Base-by-base conservation (phyloP, 2,797 vertebrate species). In the Iguana delicatissima region DNA sequence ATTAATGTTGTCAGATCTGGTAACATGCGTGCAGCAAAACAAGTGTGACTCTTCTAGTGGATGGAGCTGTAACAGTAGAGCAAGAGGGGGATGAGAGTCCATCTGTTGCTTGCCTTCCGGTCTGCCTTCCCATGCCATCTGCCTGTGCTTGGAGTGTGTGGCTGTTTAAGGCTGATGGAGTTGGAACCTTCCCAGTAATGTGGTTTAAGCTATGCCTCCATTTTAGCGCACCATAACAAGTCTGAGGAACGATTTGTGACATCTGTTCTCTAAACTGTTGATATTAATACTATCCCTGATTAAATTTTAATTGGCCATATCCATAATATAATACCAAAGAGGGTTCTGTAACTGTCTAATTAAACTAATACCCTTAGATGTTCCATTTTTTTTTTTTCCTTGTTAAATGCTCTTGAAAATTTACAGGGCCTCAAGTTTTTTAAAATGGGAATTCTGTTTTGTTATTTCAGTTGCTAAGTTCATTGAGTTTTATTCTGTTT, bases 401-500 rank as follows among this genome's bases (percentile, higher is more conserved):
- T 46, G 42, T 46, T 94, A 94, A 93, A 62, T 32, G 26, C 93
- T 92, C 89, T 85, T 81, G 72, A 91, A 95, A 93, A 91, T 24
- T 86, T 93, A 93, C 32, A 86, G 93, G 79, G 82, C 0, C 50
- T 96, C 96, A 92, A 90, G 92, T 95, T 94, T 95, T 81, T 94
- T 94, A 57, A 57, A 87, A 95, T 93, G 94, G 64, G 91, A 92
- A 83, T 91, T 94, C 86, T 92, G 94, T 96, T 94, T 91, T 94
- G 92, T 84, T 93, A 14, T 73, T 73, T 0, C 46, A 18, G 88
- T 94, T 94, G 92, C 88, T 90, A 91, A 93, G 77, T 88, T 95
- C 81, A 81, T 95, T 94, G 89, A 73, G 80, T 95, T 96, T 93
- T 91, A 76, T 94, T 96, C 67, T 93, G 84, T 80, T 94, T 91